Conservation (phyloP, 1,140 invertebrate genomes). For the Bombus consobrinus region DNA sequence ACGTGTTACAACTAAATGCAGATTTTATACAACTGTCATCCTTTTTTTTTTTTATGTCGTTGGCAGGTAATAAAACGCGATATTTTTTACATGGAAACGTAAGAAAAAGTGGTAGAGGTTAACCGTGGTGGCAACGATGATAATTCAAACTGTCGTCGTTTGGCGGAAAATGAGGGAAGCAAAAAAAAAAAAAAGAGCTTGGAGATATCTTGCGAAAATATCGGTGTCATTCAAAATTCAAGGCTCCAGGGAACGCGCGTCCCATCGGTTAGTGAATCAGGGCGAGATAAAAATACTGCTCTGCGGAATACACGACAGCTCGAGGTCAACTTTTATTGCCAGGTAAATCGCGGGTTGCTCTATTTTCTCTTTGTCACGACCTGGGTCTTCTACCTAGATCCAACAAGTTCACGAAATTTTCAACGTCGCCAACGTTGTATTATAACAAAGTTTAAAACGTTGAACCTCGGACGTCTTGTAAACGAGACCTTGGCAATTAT, state of each 20-base stretch:
- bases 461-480: no score
- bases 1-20: no score
- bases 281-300: conserved; percentile 36
- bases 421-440: no score
- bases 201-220: background rate
- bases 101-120: no score
- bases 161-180: background rate
- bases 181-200: background rate
- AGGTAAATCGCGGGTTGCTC: conserved; percentile 37
- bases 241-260: conserved; percentile 8
- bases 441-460: background rate
- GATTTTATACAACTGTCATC: no score
- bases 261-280: conserved; percentile 37
- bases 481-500: background rate
- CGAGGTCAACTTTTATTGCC: conserved; percentile 38
- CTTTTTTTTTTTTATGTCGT: no score
- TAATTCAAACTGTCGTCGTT: background rate
- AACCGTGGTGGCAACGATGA: no score
- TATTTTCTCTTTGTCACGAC: conserved; percentile 22
- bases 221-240: conserved; percentile 14
- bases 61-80: no score
- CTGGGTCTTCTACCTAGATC: background rate
- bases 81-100: no score
- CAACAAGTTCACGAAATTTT: background rate
- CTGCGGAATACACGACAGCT: conserved; percentile 36